These are phyloP conservation scores for Plagodis pulveraria DNA, from an alignment of 2,888 invertebrate species.

Conservation along the genomic window DNA sequence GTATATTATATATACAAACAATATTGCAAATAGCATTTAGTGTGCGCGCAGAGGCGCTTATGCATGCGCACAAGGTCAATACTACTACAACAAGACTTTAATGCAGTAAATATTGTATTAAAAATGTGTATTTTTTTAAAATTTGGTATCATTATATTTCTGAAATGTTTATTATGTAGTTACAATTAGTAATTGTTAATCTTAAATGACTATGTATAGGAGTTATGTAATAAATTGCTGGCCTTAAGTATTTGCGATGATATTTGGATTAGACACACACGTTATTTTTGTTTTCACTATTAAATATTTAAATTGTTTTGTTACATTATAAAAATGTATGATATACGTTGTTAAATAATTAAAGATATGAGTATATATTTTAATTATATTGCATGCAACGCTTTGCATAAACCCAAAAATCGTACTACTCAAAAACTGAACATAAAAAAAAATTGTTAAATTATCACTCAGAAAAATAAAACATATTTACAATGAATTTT, in stretches of 20 bases:
- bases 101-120: constrained; percentile 4
- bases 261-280: constrained; percentile 46
- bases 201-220: constrained; percentile 54
- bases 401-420: no score
- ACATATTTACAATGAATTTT: no score
- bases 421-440: no score
- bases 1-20: constrained; percentile 41
- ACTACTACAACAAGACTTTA: neutral
- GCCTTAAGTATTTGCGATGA: constrained; percentile 57
- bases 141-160: constrained; percentile 54
- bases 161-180: constrained; percentile 45
- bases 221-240: constrained; percentile 59
- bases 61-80: constrained; percentile 8
- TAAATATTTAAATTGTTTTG: neutral
- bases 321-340: neutral
- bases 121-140: constrained; percentile 29
- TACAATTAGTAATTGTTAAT: constrained; percentile 40
- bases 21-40: constrained; percentile 40
- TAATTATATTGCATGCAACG: no score
- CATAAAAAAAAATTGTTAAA: neutral
- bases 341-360: no score
- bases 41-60: constrained; percentile 28
- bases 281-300: neutral
- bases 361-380: no score
- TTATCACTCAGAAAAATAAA: no score